A percentile compares a stretch with the other conserved stretches of the same genome.
phyloP scores from a whole-genome alignment of 2,797 vertebrate species.

The Gobionotothen gibberifrons region DNA sequence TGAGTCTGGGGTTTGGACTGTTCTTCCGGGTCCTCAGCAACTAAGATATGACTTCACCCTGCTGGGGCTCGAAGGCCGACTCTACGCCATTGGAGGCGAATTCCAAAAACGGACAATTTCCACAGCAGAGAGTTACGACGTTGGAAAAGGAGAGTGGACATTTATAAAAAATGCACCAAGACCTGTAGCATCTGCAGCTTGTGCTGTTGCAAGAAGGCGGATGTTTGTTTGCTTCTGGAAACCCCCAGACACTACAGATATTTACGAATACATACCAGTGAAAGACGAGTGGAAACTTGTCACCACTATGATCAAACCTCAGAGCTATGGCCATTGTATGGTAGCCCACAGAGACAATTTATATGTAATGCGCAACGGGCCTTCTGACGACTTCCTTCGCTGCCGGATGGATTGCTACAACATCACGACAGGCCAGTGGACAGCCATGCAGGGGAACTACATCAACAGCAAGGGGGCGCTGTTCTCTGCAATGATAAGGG shows the following conservation, averaged over 20 bases:
- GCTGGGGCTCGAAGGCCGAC: slow-evolving; percentile 85
- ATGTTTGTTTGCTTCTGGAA: slow-evolving; percentile 96
- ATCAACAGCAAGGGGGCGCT: slow-evolving; percentile 97
- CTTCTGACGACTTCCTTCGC: slow-evolving; percentile 91
- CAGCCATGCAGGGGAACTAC: slow-evolving; percentile 89
- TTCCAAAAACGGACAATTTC: slow-evolving; percentile 85
- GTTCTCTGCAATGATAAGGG: slow-evolving; percentile 90
- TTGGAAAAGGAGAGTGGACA: slow-evolving; percentile 84
- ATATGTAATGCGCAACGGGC: slow-evolving; percentile 95
- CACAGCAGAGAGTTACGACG: slow-evolving; percentile 88
- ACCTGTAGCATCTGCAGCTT: slow-evolving; percentile 86
- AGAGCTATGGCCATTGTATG: slow-evolving; percentile 98
- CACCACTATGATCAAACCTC: slow-evolving; percentile 88
- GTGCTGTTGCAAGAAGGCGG: slow-evolving; percentile 87
- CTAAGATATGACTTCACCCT: slow-evolving; percentile 90
- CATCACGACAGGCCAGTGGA: slow-evolving; percentile 93
- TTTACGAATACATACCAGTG: slow-evolving; percentile 87
- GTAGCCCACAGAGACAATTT: slow-evolving; percentile 93
- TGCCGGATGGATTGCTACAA: slow-evolving; percentile 94
- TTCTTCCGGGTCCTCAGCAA: slow-evolving; percentile 90
- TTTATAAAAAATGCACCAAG: slow-evolving; percentile 88
- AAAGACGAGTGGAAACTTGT: slow-evolving; percentile 85
- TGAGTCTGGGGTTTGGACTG: slow-evolving; percentile 83
- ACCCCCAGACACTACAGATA: slow-evolving; percentile 90
- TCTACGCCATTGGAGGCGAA: slow-evolving; percentile 93